phyloP scores from a whole-genome alignment of 1,140 invertebrate genomes.

The Drosophila pectinifera region DNA sequence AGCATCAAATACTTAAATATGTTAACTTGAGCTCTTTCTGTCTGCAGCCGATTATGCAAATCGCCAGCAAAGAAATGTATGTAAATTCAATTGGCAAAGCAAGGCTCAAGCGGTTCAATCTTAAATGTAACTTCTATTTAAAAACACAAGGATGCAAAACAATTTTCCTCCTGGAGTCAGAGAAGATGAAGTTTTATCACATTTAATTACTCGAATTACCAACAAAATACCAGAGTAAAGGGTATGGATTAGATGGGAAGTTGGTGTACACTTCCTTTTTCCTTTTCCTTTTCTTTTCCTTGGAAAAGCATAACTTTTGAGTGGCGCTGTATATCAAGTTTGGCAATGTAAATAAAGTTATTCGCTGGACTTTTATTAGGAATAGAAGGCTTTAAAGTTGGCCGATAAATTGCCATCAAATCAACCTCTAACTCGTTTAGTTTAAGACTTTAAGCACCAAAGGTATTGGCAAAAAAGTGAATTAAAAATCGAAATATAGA shows the following conservation, averaged over 20 bases:
- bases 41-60: not conserved
- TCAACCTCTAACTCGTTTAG: conserved; percentile 15
- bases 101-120: not conserved
- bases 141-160: not conserved
- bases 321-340: conserved; percentile 27
- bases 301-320: conserved; percentile 20
- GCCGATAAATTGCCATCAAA: conserved; percentile 11
- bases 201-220: conserved; percentile 23
- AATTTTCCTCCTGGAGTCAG: not conserved
- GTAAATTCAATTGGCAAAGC: not conserved
- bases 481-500: not conserved
- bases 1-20: not conserved
- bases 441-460: conserved; percentile 3
- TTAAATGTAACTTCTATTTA: conserved; percentile 1
- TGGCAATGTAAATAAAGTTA: conserved; percentile 38
- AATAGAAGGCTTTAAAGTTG: conserved; percentile 31
- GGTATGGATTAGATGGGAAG: not conserved
- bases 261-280: not conserved
- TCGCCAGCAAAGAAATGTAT: not conserved
- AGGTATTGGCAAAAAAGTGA: not conserved
- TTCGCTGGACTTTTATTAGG: conserved; percentile 21
- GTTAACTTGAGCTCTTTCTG: not conserved
- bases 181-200: conserved; percentile 1
- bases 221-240: conserved; percentile 3
- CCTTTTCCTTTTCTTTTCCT: not conserved